Conservation (phyloP, 2,797 vertebrate genomes). For the Microctenopoma lineatum region DNA sequence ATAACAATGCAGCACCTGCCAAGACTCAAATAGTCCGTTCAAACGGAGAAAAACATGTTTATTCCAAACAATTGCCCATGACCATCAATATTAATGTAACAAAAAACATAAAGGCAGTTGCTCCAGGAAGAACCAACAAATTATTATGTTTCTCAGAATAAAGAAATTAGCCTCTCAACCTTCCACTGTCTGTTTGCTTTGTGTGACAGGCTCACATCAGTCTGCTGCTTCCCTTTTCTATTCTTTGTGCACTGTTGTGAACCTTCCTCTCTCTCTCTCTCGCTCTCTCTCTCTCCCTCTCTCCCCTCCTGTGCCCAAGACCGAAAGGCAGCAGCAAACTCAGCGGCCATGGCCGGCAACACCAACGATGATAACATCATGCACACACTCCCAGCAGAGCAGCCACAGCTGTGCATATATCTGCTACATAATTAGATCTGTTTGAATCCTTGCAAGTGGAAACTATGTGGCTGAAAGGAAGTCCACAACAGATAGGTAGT, state of each 20-base stretch:
- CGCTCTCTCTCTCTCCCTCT: background rate
- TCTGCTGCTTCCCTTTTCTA: constrained; percentile 9
- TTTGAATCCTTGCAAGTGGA: constrained; percentile 42
- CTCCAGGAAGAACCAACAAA: background rate
- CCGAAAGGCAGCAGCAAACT: constrained; percentile 31
- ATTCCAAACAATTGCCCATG: constrained; percentile 5
- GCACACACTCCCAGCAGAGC: constrained; percentile 29
- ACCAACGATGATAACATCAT: constrained; percentile 47
- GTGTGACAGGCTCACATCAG: constrained; percentile 1
- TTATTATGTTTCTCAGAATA: background rate
- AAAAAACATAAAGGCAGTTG: constrained; percentile 6
- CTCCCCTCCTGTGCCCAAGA: background rate
- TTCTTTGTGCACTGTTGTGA: constrained; percentile 22
- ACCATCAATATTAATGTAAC: constrained; percentile 12
- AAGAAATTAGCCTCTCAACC: constrained; percentile 4
- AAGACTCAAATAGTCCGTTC: constrained; percentile 21
- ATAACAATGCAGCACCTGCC: constrained; percentile 28
- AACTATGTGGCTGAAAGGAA: constrained; percentile 14
- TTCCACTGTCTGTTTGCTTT: background rate
- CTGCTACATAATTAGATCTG: constrained; percentile 48
- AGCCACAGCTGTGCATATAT: constrained; percentile 12
- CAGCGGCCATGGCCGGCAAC: constrained; percentile 43
- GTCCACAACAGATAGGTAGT: constrained; percentile 14
- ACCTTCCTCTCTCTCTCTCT: background rate
- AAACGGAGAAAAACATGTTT: constrained; percentile 15